phyloP scores from a whole-genome alignment of 2,797 vertebrate species.

The Lithobates pipiens region DNA sequence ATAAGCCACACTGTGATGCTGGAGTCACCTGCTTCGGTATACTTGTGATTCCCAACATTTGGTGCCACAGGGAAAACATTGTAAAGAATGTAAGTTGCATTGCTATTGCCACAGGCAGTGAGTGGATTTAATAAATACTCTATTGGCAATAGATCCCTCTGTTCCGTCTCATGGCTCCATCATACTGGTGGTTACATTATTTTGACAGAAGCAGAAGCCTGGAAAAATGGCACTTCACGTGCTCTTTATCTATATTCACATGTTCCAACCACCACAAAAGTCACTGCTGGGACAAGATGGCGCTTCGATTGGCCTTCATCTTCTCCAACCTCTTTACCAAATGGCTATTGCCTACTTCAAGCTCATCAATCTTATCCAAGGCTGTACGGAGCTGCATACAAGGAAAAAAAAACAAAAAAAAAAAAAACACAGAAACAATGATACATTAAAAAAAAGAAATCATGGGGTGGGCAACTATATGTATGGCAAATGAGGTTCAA shows the following conservation, averaged over 20 bases:
- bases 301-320: conserved; percentile 89
- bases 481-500: too few relatives aligned
- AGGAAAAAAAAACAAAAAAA: conserved; percentile 3
- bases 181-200: conserved; percentile 12
- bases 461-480: too few relatives aligned
- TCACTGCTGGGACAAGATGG: conserved; percentile 85
- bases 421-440: too few relatives aligned
- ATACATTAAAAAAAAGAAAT: not conserved
- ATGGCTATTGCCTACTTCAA: conserved; percentile 93
- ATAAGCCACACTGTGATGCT: not conserved
- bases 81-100: not conserved
- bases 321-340: conserved; percentile 93
- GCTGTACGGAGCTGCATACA: conserved; percentile 85
- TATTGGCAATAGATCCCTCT: conserved; percentile 28
- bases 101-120: conserved; percentile 1
- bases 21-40: conserved; percentile 8
- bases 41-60: not conserved
- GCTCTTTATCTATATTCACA: not conserved
- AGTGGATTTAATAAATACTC: conserved; percentile 7
- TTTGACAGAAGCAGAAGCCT: conserved; percentile 14
- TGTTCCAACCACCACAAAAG: not conserved
- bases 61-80: not conserved
- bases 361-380: conserved; percentile 92
- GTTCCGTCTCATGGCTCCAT: not conserved
- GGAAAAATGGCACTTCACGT: not conserved